Percentiles rank a stretch among this genome's conserved stretches.
Evolutionary conservation across 2,888 invertebrate genomes (phyloP).

Genomic region (Oscheius sp.): DNA sequence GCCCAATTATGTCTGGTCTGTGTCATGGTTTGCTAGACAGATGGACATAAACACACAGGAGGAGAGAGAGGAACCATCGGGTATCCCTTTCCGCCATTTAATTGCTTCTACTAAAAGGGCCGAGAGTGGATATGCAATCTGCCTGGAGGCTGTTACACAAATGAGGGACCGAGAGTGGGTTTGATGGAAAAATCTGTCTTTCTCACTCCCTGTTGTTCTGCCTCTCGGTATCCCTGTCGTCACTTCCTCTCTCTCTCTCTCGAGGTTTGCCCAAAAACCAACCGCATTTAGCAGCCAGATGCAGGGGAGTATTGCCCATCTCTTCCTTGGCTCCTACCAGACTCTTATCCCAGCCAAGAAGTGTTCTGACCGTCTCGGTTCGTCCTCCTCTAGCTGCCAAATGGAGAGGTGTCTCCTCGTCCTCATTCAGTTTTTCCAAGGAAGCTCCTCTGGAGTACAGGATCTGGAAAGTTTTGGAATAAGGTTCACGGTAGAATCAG

Average conservation of each 20-base stretch:
- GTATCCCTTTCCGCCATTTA: too few relatives aligned
- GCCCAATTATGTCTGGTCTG: slow-evolving; percentile 23
- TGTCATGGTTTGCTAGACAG: slow-evolving; percentile 14
- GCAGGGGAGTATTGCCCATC: slow-evolving; percentile 75
- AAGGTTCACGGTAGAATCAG: too few relatives aligned
- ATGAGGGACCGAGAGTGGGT: background rate
- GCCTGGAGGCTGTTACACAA: background rate
- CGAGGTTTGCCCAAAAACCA: background rate
- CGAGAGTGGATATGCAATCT: background rate
- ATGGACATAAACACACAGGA: slow-evolving; percentile 21
- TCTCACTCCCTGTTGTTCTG: background rate
- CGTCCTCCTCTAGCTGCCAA: slow-evolving; percentile 75
- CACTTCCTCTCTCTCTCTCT: background rate
- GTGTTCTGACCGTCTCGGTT: slow-evolving; percentile 48
- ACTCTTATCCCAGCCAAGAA: slow-evolving; percentile 56
- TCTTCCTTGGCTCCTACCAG: slow-evolving; percentile 53
- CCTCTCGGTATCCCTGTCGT: background rate
- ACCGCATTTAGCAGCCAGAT: slow-evolving; percentile 74
- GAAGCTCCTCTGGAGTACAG: slow-evolving; percentile 74
- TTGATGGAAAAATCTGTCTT: background rate
- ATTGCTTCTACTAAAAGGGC: background rate
- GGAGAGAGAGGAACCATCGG: background rate
- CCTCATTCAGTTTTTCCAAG: slow-evolving; percentile 75
- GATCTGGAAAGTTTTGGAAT: slow-evolving; percentile 64
- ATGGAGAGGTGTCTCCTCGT: slow-evolving; percentile 76